phyloP scores from a whole-genome alignment of 2,113 vertebrate species.

The Sylvietta virens region DNA sequence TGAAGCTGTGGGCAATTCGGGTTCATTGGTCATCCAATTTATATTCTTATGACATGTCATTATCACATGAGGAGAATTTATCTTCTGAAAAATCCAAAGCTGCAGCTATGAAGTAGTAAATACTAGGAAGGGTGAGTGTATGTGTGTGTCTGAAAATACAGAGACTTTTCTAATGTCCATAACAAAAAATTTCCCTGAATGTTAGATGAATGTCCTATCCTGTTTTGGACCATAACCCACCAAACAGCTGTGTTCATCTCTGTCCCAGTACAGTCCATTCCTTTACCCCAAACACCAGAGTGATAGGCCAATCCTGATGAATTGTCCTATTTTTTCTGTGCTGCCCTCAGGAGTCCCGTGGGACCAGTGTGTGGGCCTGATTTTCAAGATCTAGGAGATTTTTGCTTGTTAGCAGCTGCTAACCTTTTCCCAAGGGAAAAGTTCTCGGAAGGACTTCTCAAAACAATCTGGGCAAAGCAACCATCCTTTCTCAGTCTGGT shows the following conservation, averaged over 20 bases:
- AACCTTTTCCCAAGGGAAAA: too few species aligned
- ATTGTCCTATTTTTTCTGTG: background rate
- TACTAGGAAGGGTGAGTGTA: background rate
- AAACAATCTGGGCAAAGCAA: too few species aligned
- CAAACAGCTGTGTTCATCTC: background rate
- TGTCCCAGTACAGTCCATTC: background rate
- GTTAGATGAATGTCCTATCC: background rate
- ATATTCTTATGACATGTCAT: background rate
- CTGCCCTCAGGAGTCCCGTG: background rate
- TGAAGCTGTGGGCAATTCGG: background rate
- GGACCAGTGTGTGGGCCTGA: too few species aligned
- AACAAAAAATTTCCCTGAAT: background rate
- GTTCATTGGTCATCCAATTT: background rate
- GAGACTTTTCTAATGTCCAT: background rate
- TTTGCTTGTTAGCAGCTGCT: too few species aligned
- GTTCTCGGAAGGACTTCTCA: too few species aligned
- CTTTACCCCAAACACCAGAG: fast-evolving
- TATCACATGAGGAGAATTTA: background rate
- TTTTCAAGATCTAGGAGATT: too few species aligned
- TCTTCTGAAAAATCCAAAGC: background rate
- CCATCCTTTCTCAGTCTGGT: too few species aligned
- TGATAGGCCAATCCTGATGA: background rate
- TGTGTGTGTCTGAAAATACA: background rate
- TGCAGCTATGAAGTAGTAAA: background rate
- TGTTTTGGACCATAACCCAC: fast-evolving